Evolutionary conservation across 1,140 invertebrate species (phyloP).

Genomic region (Telenomus remus): DNA sequence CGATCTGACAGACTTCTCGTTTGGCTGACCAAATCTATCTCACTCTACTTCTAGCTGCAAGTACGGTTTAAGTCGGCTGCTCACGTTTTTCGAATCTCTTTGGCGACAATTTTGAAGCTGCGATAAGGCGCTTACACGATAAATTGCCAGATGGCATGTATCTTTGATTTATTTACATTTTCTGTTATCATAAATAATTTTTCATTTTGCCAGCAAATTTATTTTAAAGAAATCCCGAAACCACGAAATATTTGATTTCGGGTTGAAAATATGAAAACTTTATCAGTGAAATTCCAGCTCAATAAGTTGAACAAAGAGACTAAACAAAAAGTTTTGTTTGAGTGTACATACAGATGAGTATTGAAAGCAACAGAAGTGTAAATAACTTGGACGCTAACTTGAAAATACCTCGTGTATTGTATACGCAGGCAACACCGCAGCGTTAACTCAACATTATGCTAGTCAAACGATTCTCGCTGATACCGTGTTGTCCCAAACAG

Average conservation of each 20-base stretch:
- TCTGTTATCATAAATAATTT: slow-evolving; percentile 22
- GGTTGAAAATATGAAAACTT: neutral
- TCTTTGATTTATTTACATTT: slow-evolving; percentile 40
- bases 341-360: too few species aligned
- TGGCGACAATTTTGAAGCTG: slow-evolving; percentile 42
- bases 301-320: too few species aligned
- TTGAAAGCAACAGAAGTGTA: too few species aligned
- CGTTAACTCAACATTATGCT: slow-evolving; percentile 33
- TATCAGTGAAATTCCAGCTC: too few species aligned
- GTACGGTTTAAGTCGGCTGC: slow-evolving; percentile 38
- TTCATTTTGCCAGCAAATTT: neutral
- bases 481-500: slow-evolving; percentile 16
- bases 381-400: neutral
- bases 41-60: slow-evolving; percentile 31
- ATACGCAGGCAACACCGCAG: slow-evolving; percentile 23
- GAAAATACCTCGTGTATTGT: slow-evolving; percentile 35
- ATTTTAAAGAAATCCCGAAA: too few species aligned
- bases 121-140: slow-evolving; percentile 44
- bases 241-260: too few species aligned
- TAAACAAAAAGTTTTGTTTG: too few species aligned
- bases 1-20: slow-evolving; percentile 47
- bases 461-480: slow-evolving; percentile 47
- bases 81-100: slow-evolving; percentile 48
- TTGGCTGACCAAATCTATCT: slow-evolving; percentile 41
- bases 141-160: slow-evolving; percentile 36